Percentiles rank a stretch among this genome's conserved stretches.
Evolutionary conservation across 2,797 vertebrate species (phyloP).

Genomic region (Lateolabrax maculatus): DNA sequence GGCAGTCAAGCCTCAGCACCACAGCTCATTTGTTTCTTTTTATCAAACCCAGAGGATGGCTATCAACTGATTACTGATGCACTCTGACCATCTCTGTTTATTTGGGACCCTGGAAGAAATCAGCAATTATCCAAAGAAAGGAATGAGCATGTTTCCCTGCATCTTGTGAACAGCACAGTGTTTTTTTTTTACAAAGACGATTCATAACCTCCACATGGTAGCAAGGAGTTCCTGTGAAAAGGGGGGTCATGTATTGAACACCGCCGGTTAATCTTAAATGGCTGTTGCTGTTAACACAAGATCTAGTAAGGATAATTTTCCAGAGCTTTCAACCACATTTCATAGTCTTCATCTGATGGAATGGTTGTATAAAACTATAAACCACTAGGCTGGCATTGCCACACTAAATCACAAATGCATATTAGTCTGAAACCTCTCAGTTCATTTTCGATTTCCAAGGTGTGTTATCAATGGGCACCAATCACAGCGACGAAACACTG

Average conservation of each 20-base stretch:
- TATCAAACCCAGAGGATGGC: slow-evolving; percentile 50
- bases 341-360: neutral
- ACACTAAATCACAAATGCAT: too few species aligned
- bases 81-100: slow-evolving; percentile 9
- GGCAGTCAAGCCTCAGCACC: slow-evolving; percentile 18
- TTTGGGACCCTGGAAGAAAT: slow-evolving; percentile 4
- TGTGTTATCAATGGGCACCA: too few species aligned
- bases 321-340: neutral
- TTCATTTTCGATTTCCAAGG: too few species aligned
- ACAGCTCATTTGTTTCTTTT: slow-evolving; percentile 38
- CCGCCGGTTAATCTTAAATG: neutral
- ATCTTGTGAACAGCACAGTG: neutral
- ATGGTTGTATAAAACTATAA: neutral
- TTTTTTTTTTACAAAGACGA: slow-evolving; percentile 23
- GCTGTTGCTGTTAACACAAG: neutral
- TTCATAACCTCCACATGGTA: slow-evolving; percentile 60
- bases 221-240: neutral
- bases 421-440: too few species aligned
- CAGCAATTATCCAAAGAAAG: slow-evolving; percentile 8
- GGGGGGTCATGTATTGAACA: neutral
- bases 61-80: slow-evolving; percentile 24
- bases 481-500: too few species aligned
- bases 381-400: too few species aligned
- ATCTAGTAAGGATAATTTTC: neutral
- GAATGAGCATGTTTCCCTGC: neutral